Evolutionary conservation across 2,888 invertebrate species (phyloP).

Genomic region (Melolontha melolontha): DNA sequence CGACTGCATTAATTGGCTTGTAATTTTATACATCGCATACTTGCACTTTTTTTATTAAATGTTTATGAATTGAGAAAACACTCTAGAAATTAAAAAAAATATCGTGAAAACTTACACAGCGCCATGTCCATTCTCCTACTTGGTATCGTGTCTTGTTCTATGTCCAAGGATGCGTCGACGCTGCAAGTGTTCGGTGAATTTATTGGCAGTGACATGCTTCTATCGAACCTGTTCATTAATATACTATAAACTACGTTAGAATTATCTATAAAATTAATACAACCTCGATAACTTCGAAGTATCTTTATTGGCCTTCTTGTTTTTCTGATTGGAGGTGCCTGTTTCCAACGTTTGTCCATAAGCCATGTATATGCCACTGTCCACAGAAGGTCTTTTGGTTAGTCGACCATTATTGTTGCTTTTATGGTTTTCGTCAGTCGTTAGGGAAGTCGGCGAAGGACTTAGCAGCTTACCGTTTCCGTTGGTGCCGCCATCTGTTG

Average conservation of each 20-base stretch:
- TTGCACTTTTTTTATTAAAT: conserved; percentile 10
- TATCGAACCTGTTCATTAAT: conserved; percentile 70
- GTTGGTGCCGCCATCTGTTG: conserved; percentile 50
- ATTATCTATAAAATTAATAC: conserved; percentile 23
- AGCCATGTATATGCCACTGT: conserved; percentile 82
- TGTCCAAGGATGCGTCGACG: conserved; percentile 67
- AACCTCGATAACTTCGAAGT: conserved; percentile 66
- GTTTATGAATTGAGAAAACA: not conserved
- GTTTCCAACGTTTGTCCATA: conserved; percentile 61
- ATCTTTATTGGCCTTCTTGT: conserved; percentile 59
- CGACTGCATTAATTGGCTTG: too few species aligned
- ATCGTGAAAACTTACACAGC: conserved; percentile 74
- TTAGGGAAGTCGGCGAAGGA: conserved; percentile 60
- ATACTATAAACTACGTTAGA: conserved; percentile 36
- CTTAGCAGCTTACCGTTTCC: conserved; percentile 59
- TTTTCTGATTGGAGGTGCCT: conserved; percentile 56
- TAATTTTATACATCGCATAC: conserved; percentile 1
- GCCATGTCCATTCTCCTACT: conserved; percentile 85
- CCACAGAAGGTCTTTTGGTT: conserved; percentile 81
- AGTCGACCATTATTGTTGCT: conserved; percentile 62
- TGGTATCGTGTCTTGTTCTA: conserved; percentile 65
- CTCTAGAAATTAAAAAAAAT: conserved; percentile 18
- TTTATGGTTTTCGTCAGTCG: conserved; percentile 60
- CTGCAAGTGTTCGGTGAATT: conserved; percentile 65
- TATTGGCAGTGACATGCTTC: conserved; percentile 78